Percentiles rank a stretch among this genome's conserved stretches.
Conservation (phyloP, 2,113 vertebrate species). For the Alosa alosa region DNA sequence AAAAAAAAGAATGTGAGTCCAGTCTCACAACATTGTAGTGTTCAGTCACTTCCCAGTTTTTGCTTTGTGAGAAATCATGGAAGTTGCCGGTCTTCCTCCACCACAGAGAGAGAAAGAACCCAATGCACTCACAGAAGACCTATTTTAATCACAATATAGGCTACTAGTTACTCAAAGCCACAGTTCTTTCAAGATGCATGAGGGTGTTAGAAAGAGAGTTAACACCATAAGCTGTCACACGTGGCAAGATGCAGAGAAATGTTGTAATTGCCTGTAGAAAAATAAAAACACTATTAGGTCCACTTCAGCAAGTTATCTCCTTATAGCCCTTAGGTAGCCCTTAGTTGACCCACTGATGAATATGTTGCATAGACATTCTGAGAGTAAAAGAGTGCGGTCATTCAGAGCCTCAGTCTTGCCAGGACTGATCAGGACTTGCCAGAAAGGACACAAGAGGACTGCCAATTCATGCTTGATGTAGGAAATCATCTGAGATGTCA, state of each 20-base stretch:
- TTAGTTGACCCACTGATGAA: conserved; percentile 42
- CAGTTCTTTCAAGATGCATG: conserved; percentile 64
- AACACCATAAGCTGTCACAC: conserved; percentile 68
- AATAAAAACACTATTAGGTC: conserved; percentile 69
- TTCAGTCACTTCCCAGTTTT: conserved; percentile 7
- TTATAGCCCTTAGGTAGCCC: conserved; percentile 30
- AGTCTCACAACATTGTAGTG: conserved; percentile 51
- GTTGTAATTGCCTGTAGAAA: conserved; percentile 77
- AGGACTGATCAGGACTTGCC: neutral
- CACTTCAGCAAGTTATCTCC: conserved; percentile 18
- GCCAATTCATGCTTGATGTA: neutral
- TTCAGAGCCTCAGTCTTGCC: neutral
- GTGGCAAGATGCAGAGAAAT: conserved; percentile 70
- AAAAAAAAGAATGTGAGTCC: conserved; percentile 47
- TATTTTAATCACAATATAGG: conserved; percentile 60
- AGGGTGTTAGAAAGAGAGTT: conserved; percentile 57
- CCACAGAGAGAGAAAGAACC: conserved; percentile 22
- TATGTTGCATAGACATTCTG: conserved; percentile 18
- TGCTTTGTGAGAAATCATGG: neutral
- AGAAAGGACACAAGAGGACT: neutral
- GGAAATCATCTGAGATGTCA: neutral
- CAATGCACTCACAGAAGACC: conserved; percentile 54
- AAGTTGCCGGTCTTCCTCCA: neutral
- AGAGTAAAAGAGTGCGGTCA: neutral
- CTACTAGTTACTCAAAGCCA: conserved; percentile 57